Evolutionary conservation across 2,888 invertebrate genomes (phyloP), one percentile per base, ranked within the genome.

Genomic region (Monopis laevigella): DNA sequence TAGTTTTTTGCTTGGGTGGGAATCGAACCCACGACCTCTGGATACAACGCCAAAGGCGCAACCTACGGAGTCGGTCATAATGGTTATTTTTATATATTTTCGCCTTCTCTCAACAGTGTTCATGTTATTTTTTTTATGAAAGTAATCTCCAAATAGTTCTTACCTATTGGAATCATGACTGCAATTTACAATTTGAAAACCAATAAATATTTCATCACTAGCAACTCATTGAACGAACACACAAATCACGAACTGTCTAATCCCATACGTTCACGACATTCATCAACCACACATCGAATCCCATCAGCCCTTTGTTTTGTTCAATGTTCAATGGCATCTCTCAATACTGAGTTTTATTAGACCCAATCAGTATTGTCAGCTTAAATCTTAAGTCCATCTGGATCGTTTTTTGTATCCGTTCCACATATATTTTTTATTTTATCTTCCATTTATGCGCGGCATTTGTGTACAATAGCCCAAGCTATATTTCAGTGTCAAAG

Each of bases 401-500:
- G 65, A 63, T 60, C 54, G 7, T 13, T 39, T 24, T 60, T 58
- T 65, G 58, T 62, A 65, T 63, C 21, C 29, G 13, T 39, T 24
- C 26, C 24, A 19, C 21, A 26, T 43, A 45, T 43, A 38, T 17
- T 45, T 49, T 50, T 51, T 53, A 46, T 46, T 51, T 48, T 54
- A 56, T 56, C 62, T 56, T 56, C 58, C 58, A 59, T 59, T 62
- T 61, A 59, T 54, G 51, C 49, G 49, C 51, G 54, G 49, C 48
- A 38, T 47, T 45, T 45, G 52, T 56, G 60, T 53, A 74, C 75
- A 78, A 77, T 74, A 54, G 60, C 48, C 50, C 52, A 51, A 52
- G 65, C 70, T 52, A 78, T 80, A 77, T 78, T 65, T 80, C 75
- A 77, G 68, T 75, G 77, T 80, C 78, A 80, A 69, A 65, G 63